A percentile compares a stretch with the other conserved stretches of the same genome.
phyloP scores from a whole-genome alignment of 2,113 vertebrate genomes.

The Pluvianellus socialis region DNA sequence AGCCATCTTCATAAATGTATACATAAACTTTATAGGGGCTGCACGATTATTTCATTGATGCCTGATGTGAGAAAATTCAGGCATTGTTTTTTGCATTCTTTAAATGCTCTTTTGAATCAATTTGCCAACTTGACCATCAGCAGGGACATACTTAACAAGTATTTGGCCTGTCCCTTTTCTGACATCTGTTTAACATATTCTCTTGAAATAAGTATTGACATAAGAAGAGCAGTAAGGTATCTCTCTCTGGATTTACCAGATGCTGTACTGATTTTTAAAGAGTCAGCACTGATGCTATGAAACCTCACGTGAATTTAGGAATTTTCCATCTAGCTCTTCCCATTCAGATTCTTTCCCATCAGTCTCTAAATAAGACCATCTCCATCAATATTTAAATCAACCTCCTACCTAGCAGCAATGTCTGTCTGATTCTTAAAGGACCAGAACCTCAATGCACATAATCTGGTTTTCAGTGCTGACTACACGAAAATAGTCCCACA shows the following conservation, averaged over 20 bases:
- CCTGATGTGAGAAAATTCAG: neutral
- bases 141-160: neutral
- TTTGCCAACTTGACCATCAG: neutral
- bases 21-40: slow-evolving; percentile 9
- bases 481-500: neutral
- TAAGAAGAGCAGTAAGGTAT: neutral
- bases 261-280: slow-evolving; percentile 25
- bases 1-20: neutral
- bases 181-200: neutral
- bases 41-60: neutral
- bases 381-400: slow-evolving; percentile 19
- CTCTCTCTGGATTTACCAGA: slow-evolving; percentile 5
- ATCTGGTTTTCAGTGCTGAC: neutral
- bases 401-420: neutral
- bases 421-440: neutral
- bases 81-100: neutral
- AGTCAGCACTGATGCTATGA: neutral
- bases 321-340: neutral
- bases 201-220: slow-evolving; percentile 22
- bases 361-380: neutral
- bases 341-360: neutral
- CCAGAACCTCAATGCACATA: neutral
- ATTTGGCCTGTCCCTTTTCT: neutral
- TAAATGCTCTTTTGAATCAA: neutral
- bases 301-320: slow-evolving; percentile 30